Conservation (phyloP, 2,113 vertebrate genomes). For the Myotis yumanensis region DNA sequence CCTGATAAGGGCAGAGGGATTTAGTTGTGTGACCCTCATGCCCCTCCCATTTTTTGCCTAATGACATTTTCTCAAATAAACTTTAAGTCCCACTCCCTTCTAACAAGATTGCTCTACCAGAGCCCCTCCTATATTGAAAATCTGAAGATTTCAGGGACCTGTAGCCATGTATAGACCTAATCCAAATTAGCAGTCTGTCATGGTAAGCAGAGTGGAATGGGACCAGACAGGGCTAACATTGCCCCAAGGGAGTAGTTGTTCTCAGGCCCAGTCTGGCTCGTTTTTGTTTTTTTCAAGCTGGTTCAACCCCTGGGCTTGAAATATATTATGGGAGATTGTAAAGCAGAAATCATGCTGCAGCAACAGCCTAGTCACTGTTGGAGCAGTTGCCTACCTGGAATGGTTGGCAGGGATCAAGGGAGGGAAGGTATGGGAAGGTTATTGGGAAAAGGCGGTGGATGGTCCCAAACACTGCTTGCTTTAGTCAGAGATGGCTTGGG, state of each 20-base stretch:
- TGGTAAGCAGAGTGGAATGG: neutral
- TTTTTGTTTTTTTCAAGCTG: neutral
- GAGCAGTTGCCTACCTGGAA: neutral
- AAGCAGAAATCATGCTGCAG: neutral
- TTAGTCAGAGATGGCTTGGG: neutral
- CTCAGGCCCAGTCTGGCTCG: neutral
- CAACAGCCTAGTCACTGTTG: neutral
- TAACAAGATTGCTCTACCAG: neutral
- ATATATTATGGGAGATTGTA: neutral
- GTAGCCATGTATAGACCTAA: neutral
- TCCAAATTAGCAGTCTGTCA: neutral
- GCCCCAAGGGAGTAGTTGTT: neutral
- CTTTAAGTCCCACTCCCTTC: neutral
- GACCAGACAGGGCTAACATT: neutral
- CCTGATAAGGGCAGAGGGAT: neutral
- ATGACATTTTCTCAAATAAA: neutral
- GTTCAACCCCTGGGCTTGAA: neutral
- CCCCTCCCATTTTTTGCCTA: neutral
- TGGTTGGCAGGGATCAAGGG: neutral
- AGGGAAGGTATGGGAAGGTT: neutral
- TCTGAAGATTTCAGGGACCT: conserved; percentile 22
- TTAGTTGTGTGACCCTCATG: neutral
- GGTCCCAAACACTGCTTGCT: neutral
- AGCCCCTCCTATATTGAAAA: neutral
- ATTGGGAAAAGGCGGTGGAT: neutral